Conservation (phyloP, 2,113 vertebrate genomes). For the Catagonus wagneri region DNA sequence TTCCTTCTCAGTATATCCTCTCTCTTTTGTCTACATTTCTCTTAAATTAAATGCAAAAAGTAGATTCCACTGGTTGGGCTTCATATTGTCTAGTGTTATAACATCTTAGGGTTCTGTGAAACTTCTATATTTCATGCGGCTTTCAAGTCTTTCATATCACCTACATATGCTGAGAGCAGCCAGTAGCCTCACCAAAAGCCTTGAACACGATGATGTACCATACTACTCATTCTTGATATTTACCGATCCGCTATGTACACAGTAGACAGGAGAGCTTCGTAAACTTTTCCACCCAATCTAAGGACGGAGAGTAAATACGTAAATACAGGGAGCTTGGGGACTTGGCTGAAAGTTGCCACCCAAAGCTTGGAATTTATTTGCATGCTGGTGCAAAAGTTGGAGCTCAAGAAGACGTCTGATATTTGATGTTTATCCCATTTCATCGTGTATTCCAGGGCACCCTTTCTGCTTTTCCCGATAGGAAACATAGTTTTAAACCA, state of each 20-base stretch:
- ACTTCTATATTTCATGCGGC: background rate
- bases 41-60: background rate
- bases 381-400: background rate
- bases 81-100: slow-evolving; percentile 5
- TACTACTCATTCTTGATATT: slow-evolving; percentile 18
- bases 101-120: background rate
- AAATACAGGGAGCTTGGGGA: slow-evolving; percentile 3
- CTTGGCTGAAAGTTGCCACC: slow-evolving; percentile 40
- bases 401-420: background rate
- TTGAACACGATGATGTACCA: background rate
- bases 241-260: background rate
- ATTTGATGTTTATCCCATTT: background rate
- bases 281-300: slow-evolving; percentile 33
- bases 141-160: background rate
- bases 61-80: background rate
- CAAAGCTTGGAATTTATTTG: slow-evolving; percentile 30
- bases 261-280: background rate
- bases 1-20: background rate
- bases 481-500: background rate
- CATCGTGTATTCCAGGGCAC: background rate
- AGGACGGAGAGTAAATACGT: slow-evolving; percentile 49
- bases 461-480: background rate
- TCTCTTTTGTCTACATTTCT: background rate
- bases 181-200: background rate
- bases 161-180: background rate